A percentile compares a stretch with the other conserved stretches of the same genome.
phyloP scores from a whole-genome alignment of 2,113 vertebrate genomes.

The Zosterops hypoxanthus region DNA sequence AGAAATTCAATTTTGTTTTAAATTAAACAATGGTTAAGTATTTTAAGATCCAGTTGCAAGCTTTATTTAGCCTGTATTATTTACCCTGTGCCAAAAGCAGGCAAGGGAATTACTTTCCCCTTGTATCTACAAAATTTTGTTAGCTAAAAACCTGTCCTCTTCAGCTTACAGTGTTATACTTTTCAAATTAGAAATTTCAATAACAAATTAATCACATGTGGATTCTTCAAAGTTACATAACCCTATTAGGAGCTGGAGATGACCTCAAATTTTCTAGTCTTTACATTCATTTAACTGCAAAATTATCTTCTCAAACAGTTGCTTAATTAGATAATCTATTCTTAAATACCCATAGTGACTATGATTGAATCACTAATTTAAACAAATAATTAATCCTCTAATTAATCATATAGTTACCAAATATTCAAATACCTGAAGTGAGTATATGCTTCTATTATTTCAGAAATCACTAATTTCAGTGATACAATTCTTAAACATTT shows the following conservation, averaged over 20 bases:
- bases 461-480: neutral
- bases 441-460: neutral
- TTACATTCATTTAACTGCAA: constrained; percentile 1
- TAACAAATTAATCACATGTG: neutral
- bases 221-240: neutral
- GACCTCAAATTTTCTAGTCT: constrained; percentile 20
- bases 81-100: neutral
- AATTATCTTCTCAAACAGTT: constrained; percentile 31
- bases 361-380: constrained; percentile 3
- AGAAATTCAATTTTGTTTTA: neutral
- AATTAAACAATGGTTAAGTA: neutral
- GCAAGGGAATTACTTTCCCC: neutral
- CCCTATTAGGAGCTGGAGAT: neutral
- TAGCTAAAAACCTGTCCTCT: neutral
- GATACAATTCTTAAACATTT: neutral
- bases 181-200: neutral
- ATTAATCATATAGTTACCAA: constrained; percentile 1
- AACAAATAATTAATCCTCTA: constrained; percentile 24
- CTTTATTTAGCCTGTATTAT: neutral
- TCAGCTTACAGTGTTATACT: neutral
- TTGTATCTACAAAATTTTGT: neutral
- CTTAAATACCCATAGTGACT: neutral
- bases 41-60: neutral
- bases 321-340: constrained; percentile 16
- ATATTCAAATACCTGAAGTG: constrained; percentile 11